phyloP scores from a whole-genome alignment of 2,113 vertebrate species.

The Engystomops pustulosus region DNA sequence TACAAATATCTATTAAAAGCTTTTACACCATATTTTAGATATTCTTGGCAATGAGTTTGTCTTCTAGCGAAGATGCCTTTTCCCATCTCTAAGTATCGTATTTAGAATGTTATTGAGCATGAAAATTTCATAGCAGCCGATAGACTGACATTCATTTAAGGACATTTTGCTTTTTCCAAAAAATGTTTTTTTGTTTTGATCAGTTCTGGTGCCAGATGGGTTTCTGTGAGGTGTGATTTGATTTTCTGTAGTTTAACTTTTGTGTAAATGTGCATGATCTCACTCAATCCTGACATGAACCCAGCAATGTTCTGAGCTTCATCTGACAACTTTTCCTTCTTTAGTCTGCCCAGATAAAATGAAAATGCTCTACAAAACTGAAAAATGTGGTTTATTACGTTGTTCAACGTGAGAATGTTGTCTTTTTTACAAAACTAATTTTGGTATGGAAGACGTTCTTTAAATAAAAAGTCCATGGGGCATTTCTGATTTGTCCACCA shows the following conservation, averaged over 20 bases:
- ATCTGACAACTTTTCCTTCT: neutral
- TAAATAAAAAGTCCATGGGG: too few relatives aligned
- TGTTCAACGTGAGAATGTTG: too few relatives aligned
- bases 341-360: neutral
- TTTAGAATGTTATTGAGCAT: neutral
- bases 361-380: too few relatives aligned
- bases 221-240: constrained; percentile 45
- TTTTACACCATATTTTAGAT: neutral
- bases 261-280: constrained; percentile 29
- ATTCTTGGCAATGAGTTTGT: neutral
- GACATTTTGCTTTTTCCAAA: constrained; percentile 33
- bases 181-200: constrained; percentile 42
- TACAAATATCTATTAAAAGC: too few relatives aligned
- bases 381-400: too few relatives aligned
- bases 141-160: constrained; percentile 28
- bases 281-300: constrained; percentile 47
- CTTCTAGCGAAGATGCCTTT: neutral
- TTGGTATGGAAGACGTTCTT: too few relatives aligned
- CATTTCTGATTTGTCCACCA: too few relatives aligned
- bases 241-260: constrained; percentile 40
- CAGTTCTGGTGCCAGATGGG: constrained; percentile 36
- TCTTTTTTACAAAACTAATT: too few relatives aligned
- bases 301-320: constrained; percentile 29
- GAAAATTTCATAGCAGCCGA: neutral
- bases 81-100: neutral